Base-by-base conservation (phyloP, 2,113 vertebrate species). In the Lophius piscatorius region DNA sequence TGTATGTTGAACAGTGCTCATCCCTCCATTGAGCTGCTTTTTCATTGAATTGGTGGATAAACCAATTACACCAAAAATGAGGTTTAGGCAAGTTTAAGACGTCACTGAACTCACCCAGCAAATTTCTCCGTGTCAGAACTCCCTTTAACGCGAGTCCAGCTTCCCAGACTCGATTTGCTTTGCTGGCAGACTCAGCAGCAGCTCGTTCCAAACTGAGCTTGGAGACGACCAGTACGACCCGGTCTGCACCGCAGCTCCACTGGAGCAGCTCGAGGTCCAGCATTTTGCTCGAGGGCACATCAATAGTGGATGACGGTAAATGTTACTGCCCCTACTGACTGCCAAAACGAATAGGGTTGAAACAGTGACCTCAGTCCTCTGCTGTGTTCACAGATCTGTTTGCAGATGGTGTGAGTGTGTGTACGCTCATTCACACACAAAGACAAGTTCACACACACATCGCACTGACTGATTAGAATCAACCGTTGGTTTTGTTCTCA, bases 61-160 rank as follows among this genome's bases (percentile, higher is more conserved):
- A 48, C 54, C 41, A 45, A 28, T 76, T 44, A 31, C 2, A 41
- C 33, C 1, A 16, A 2, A 59, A 42, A 59, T 17, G 18, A 36
- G 56, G 50, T 40, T 4, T 4, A 4, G 9, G 13, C 34, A 0
- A 24, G 13, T 38, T 17, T n/a, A 14, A 16, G 36, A 6, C 6
- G 8, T 5, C 17, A 41, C 40, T 23, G 3, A 28, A 52, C 17
- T 21, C 20, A 9, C 14, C n/a, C 9, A 34, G 44, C 1, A n/a
- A 20, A 21, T 46, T 47, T 29, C 36, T 33, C 12, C 23, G 2
- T 3, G 45, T 20, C 24, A 2, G 38, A 17, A 17, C 23, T 41
- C 8, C 0, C 16, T 11, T 31, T 33, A n/a, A n/a, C n/a, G n/a
- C n/a, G n/a, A n/a, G n/a, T n/a, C n/a, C n/a, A n/a, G n/a, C n/a